These are phyloP conservation scores for Papilio protenor DNA, from an alignment of 2,888 invertebrate genomes.

Conservation along the genomic window DNA sequence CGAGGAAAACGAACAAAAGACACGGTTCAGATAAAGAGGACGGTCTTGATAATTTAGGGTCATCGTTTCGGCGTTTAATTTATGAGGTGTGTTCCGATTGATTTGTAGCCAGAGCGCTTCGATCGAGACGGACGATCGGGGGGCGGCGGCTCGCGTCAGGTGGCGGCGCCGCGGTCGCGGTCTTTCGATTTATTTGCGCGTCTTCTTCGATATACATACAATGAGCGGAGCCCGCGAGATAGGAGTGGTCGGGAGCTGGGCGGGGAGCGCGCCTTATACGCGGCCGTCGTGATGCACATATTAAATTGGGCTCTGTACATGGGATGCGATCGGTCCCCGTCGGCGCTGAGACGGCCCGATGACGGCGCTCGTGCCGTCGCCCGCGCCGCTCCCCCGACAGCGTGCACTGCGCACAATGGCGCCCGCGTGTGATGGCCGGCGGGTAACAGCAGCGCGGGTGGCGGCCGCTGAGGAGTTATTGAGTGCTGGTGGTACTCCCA, in stretches of 20 bases:
- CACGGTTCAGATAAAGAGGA: slow-evolving; percentile 79
- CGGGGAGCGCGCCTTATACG: slow-evolving; percentile 78
- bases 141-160: slow-evolving; percentile 52
- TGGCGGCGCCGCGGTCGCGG: slow-evolving; percentile 60
- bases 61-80: slow-evolving; percentile 82
- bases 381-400: slow-evolving; percentile 2
- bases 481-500: slow-evolving; percentile 54
- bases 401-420: slow-evolving; percentile 71
- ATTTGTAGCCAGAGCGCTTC: slow-evolving; percentile 66
- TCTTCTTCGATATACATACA: slow-evolving; percentile 79
- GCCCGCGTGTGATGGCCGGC: slow-evolving; percentile 70
- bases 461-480: slow-evolving; percentile 68
- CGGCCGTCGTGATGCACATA: slow-evolving; percentile 82
- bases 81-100: slow-evolving; percentile 83
- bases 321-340: slow-evolving; percentile 67
- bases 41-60: slow-evolving; percentile 82
- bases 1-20: slow-evolving; percentile 72
- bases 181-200: slow-evolving; percentile 76
- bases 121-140: slow-evolving; percentile 48
- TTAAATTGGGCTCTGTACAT: slow-evolving; percentile 81
- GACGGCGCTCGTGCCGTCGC: slow-evolving; percentile 70
- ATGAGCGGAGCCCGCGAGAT: slow-evolving; percentile 76
- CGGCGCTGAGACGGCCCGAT: slow-evolving; percentile 70
- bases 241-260: slow-evolving; percentile 78
- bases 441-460: slow-evolving; percentile 68